Conservation (phyloP, 1,140 invertebrate species). For the Dreissena rostriformis region DNA sequence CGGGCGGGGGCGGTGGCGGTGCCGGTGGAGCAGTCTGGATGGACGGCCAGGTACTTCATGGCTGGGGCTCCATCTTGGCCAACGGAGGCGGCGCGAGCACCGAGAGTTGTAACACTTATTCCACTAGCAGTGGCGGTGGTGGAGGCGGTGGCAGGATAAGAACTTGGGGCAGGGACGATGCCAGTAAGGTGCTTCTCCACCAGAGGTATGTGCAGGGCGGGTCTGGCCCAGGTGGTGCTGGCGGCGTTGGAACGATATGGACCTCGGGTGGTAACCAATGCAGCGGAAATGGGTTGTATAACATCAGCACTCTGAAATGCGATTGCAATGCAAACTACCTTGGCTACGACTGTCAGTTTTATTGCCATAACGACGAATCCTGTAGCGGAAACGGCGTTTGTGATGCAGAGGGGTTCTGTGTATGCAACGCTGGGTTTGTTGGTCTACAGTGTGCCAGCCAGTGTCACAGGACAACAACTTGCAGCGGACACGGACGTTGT, state of each 20-base stretch:
- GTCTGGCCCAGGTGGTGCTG: slow-evolving; percentile 11
- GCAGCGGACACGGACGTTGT: slow-evolving; percentile 68
- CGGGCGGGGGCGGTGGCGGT: slow-evolving; percentile 66
- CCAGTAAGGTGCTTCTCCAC: slow-evolving; percentile 63
- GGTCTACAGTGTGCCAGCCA: slow-evolving; percentile 67
- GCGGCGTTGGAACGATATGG: slow-evolving; percentile 45
- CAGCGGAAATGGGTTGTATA: slow-evolving; percentile 64
- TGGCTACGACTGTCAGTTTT: slow-evolving; percentile 70
- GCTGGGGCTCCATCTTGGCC: slow-evolving; percentile 66
- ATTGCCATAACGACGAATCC: slow-evolving; percentile 50
- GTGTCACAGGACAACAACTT: slow-evolving; percentile 64
- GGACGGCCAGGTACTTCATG: slow-evolving; percentile 65
- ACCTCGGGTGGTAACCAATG: slow-evolving; percentile 50
- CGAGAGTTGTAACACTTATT: slow-evolving; percentile 37
- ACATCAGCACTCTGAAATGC: slow-evolving; percentile 47
- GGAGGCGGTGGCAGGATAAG: slow-evolving; percentile 69
- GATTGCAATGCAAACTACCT: slow-evolving; percentile 59
- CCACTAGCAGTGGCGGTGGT: slow-evolving; percentile 62
- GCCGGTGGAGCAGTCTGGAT: slow-evolving; percentile 71
- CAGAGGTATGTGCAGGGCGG: slow-evolving; percentile 57
- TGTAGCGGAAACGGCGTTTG: slow-evolving; percentile 67
- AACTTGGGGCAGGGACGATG: slow-evolving; percentile 55
- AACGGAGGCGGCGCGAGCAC: slow-evolving; percentile 55
- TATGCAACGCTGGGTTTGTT: slow-evolving; percentile 65
- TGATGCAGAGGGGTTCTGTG: slow-evolving; percentile 62